A percentile compares a stretch with the other conserved stretches of the same genome.
Conservation (phyloP, 2,888 invertebrate species). For the Drosophila quinaria region DNA sequence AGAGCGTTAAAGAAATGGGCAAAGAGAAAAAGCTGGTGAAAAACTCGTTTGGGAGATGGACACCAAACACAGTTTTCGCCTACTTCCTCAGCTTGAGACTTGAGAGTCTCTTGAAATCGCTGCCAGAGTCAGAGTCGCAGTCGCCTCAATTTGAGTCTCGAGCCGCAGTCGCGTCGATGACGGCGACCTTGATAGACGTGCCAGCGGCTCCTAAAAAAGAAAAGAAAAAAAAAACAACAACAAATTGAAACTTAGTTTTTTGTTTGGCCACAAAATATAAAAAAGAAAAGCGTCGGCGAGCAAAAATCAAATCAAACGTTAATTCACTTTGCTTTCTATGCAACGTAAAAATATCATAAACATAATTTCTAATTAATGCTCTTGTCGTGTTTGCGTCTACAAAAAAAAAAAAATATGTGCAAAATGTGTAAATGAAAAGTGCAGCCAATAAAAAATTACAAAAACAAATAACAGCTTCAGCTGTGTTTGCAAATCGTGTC, state of each 20-base stretch:
- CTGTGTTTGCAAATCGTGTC: conserved; percentile 2
- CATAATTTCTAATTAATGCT: conserved; percentile 34
- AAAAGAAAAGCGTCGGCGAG: conserved; percentile 35
- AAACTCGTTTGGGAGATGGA: conserved; percentile 68
- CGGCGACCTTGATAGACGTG: conserved; percentile 86
- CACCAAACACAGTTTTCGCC: conserved; percentile 40
- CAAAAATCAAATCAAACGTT: conserved; percentile 20
- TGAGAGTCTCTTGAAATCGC: neutral
- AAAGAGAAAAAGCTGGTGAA: conserved; percentile 27
- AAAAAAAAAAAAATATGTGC: too few relatives aligned
- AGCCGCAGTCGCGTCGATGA: conserved; percentile 83
- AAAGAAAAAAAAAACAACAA: conserved; percentile 21
- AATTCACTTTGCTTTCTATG: conserved; percentile 58
- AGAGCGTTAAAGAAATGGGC: conserved; percentile 60
- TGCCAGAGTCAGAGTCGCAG: conserved; percentile 5
- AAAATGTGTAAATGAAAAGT: conserved; percentile 19
- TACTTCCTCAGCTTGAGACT: conserved; percentile 57
- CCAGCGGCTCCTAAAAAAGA: conserved; percentile 73
- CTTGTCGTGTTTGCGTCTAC: conserved; percentile 17
- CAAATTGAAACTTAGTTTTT: neutral
- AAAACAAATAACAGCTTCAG: conserved; percentile 13
- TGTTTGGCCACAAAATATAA: conserved; percentile 4
- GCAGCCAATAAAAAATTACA: conserved; percentile 15
- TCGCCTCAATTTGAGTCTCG: conserved; percentile 29
- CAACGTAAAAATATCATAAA: conserved; percentile 24